Base-by-base conservation (phyloP, 2,888 invertebrate genomes). In the Sinelater perroti region DNA sequence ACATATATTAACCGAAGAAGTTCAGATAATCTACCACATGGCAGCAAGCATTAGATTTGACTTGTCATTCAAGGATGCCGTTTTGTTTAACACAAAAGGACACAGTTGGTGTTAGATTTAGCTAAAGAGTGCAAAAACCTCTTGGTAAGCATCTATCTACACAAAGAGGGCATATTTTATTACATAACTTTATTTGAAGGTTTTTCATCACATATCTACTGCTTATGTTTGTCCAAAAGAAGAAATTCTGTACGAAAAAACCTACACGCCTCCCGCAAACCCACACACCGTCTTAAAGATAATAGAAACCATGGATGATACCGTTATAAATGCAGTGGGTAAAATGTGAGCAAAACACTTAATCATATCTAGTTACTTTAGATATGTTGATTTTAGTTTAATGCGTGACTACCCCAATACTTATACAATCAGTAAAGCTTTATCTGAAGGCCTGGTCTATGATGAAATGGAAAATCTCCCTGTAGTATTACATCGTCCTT, bases 51-150 rank as follows among this genome's bases (percentile, higher is more conserved):
- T 88, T 56, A 82, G 88, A 77, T 95, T 98, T 73, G 97, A 98
- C 76, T 97, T 97, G 75, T 86, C 89, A 11, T 81, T 99, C 46
- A 92, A 91, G 73, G 87, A 86, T 64, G 95, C 98, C 0, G 91
- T 97, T 4, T 81, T 95, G 50, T 82, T 98, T 77, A 98, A 98
- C 78, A 91, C 95, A 0, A 83, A 94, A 54, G 97, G 95, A 95
- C 96, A 0, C 91, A 92, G 73, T 84, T 90, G 60, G 87, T 97
- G 82, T 75, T 98, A 56, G 88, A 91, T 6, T 76, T 98, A 52
- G 95, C 90, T 38, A 89, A 87, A 71, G 82, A 85, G 62, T 85
- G 88, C 73, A 90, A 90, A 71, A 84, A 91, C 4, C 80, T 98
- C 36, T 80, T 86, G 79, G 91, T 90, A 77, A 36, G n/a, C n/a